These are phyloP conservation scores for Salvelinus fontinalis DNA, from an alignment of 2,113 vertebrate genomes.

Conservation along the genomic window DNA sequence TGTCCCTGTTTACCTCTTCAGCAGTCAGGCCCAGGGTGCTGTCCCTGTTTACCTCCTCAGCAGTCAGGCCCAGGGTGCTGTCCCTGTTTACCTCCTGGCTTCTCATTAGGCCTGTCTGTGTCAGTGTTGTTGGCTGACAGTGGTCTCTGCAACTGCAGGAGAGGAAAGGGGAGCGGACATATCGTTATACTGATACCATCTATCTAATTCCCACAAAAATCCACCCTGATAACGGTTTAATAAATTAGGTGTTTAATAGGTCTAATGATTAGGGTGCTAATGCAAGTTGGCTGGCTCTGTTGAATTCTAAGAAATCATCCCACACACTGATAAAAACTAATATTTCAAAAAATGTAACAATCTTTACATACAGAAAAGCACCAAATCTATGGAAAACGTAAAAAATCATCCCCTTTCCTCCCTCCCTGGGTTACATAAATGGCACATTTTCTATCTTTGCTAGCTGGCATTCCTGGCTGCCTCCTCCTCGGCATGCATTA, in stretches of 20 bases:
- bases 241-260: background rate
- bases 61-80: conserved; percentile 81
- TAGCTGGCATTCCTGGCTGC: conserved; percentile 41
- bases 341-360: conserved; percentile 9
- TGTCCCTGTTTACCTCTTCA: conserved; percentile 71
- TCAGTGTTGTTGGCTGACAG: conserved; percentile 79
- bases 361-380: conserved; percentile 22
- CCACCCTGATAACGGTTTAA: conserved; percentile 4
- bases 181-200: conserved; percentile 18
- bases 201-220: conserved; percentile 55
- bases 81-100: conserved; percentile 66
- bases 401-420: conserved; percentile 14
- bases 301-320: background rate
- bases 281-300: background rate
- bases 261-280: conserved; percentile 5
- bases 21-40: conserved; percentile 83
- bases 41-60: conserved; percentile 85
- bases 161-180: conserved; percentile 28
- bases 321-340: conserved; percentile 17
- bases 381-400: conserved; percentile 17
- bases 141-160: conserved; percentile 74
- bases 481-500: conserved; percentile 29
- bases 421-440: conserved; percentile 42
- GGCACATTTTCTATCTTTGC: conserved; percentile 46
- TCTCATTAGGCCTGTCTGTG: conserved; percentile 75